These are phyloP conservation scores for Ovis canadensis DNA, from an alignment of 2,113 vertebrate genomes.

Conservation along the genomic window DNA sequence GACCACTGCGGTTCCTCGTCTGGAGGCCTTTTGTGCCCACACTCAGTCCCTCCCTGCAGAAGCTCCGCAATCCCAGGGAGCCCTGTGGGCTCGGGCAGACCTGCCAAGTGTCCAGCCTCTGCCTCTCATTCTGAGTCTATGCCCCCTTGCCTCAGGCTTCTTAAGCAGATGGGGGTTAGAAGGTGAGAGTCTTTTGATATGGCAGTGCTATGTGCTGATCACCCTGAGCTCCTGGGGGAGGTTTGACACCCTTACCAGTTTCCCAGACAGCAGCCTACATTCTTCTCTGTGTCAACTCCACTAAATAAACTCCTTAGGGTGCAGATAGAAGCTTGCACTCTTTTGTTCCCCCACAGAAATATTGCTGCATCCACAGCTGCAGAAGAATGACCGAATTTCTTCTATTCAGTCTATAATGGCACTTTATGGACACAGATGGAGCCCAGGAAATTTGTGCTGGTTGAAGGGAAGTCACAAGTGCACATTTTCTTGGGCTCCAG, in stretches of 20 bases:
- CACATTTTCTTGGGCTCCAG: not conserved
- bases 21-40: not conserved
- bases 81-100: not conserved
- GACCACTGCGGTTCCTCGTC: too few species aligned
- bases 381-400: not conserved
- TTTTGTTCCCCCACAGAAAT: not conserved
- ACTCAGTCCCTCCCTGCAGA: fast-evolving
- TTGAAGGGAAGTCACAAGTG: not conserved
- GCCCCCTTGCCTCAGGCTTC: not conserved
- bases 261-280: not conserved
- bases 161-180: not conserved
- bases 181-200: fast-evolving
- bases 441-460: not conserved
- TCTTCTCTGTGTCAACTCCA: not conserved
- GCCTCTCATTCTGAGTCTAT: not conserved
- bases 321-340: not conserved
- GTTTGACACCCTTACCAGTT: not conserved
- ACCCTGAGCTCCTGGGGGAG: not conserved
- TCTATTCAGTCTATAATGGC: not conserved
- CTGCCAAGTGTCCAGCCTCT: not conserved
- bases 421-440: not conserved
- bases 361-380: not conserved
- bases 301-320: not conserved
- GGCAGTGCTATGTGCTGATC: fast-evolving
- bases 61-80: not conserved